phyloP scores from a whole-genome alignment of 30 jellyfish, hydroid and myxozoan genomes.

The Nemopilema nomurai region DNA sequence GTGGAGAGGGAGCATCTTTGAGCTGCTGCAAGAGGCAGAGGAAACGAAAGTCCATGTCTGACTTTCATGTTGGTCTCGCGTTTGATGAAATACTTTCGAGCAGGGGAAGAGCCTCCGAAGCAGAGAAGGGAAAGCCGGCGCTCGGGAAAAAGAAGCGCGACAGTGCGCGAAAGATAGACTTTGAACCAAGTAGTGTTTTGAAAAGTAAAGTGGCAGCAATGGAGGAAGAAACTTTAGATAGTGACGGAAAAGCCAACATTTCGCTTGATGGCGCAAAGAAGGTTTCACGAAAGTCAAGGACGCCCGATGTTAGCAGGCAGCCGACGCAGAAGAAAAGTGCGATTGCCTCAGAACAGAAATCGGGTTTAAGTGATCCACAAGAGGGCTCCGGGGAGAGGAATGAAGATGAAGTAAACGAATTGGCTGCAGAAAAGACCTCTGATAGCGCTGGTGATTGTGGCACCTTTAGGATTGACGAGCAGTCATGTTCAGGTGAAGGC shows the following conservation, averaged over 20 bases:
- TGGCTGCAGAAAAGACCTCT: not conserved
- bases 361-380: not conserved
- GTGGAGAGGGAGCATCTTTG: constrained; percentile 18
- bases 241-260: not conserved
- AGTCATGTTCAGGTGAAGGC: not conserved
- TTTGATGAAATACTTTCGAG: constrained; percentile 53
- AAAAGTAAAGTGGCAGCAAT: not conserved
- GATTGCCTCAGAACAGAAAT: not conserved
- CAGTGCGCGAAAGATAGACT: constrained; percentile 5
- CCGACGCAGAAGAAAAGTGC: not conserved
- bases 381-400: not conserved
- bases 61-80: constrained; percentile 75
- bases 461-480: not conserved
- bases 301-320: not conserved
- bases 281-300: not conserved
- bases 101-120: constrained; percentile 39
- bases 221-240: not conserved
- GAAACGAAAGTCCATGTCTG: constrained; percentile 75
- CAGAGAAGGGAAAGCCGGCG: constrained; percentile 35
- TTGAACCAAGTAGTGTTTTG: not conserved
- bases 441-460: not conserved
- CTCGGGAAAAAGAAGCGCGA: constrained; percentile 43
- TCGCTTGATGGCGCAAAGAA: not conserved
- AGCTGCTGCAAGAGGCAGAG: constrained; percentile 66
- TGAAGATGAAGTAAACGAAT: not conserved